phyloP scores from a whole-genome alignment of 2,888 invertebrate species.

The Synanthedon andrenaeformis region DNA sequence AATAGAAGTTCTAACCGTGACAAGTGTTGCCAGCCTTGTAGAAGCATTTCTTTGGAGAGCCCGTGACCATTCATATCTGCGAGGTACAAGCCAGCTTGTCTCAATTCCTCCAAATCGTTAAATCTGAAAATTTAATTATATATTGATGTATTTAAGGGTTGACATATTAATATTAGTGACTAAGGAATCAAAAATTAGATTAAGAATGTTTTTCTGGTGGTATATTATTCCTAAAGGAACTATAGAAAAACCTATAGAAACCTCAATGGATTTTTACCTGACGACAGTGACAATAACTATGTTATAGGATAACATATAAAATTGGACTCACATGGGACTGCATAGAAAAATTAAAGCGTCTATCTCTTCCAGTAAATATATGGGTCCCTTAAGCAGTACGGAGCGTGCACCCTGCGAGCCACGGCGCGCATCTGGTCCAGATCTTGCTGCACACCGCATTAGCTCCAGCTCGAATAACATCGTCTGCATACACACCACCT shows the following conservation, averaged over 20 bases:
- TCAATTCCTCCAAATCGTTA: slow-evolving; percentile 85
- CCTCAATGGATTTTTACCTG: too few relatives aligned
- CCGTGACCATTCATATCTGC: slow-evolving; percentile 90
- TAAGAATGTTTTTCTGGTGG: too few relatives aligned
- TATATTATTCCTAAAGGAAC: too few relatives aligned
- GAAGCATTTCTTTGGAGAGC: slow-evolving; percentile 83
- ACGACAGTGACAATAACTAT: background rate
- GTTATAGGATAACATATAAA: background rate
- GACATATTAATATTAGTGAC: background rate
- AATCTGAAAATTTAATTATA: slow-evolving; percentile 66
- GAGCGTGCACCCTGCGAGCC: slow-evolving; percentile 77
- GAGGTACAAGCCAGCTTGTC: slow-evolving; percentile 81
- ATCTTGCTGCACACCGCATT: slow-evolving; percentile 64
- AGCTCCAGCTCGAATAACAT: slow-evolving; percentile 89
- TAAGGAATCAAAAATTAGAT: too few relatives aligned
- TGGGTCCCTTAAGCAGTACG: slow-evolving; percentile 86
- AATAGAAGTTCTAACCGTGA: slow-evolving; percentile 84
- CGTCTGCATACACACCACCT: slow-evolving; percentile 83
- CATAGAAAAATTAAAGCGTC: slow-evolving; percentile 87
- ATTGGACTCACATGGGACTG: slow-evolving; percentile 81
- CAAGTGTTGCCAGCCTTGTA: slow-evolving; percentile 88
- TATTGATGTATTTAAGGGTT: background rate
- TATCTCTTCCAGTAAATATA: slow-evolving; percentile 84
- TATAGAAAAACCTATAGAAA: too few relatives aligned
- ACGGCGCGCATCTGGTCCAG: slow-evolving; percentile 57